Conservation (phyloP, 1,140 invertebrate species). For the Trigoniulus corallinus region DNA sequence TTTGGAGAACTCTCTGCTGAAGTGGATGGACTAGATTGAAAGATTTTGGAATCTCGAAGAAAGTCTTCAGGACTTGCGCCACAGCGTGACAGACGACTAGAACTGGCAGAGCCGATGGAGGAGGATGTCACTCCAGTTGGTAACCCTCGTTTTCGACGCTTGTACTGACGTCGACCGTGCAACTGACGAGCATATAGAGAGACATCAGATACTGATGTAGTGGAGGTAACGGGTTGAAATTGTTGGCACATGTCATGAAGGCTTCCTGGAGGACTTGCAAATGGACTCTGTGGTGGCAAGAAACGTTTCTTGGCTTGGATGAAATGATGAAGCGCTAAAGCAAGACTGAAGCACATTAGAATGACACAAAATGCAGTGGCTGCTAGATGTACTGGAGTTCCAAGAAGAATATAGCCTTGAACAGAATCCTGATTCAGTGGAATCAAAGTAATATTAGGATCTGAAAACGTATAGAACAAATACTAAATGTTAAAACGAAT, state of each 20-base stretch:
- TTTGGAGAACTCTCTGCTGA: background rate
- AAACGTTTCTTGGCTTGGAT: background rate
- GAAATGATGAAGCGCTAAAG: background rate
- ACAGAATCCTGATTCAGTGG: no score
- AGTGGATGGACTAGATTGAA: background rate
- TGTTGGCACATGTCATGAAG: background rate
- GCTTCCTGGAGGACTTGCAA: background rate
- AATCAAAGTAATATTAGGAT: no score
- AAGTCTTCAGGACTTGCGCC: conserved; percentile 1
- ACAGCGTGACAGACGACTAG: background rate
- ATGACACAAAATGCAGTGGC: background rate
- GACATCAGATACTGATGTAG: conserved; percentile 3
- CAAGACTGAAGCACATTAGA: background rate
- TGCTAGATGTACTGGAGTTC: background rate
- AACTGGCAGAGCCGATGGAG: background rate
- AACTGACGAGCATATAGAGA: background rate
- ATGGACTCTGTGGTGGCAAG: background rate
- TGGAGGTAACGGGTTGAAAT: conserved; percentile 1
- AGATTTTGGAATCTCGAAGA: background rate
- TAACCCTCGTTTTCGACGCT: background rate
- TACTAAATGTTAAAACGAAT: no score
- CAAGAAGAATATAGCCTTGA: no score
- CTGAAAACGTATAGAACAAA: no score
- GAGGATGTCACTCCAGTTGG: background rate
- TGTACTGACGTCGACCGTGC: background rate